These are phyloP conservation scores for Maccullochella peelii DNA, from an alignment of 2,113 vertebrate species.

Conservation along the genomic window DNA sequence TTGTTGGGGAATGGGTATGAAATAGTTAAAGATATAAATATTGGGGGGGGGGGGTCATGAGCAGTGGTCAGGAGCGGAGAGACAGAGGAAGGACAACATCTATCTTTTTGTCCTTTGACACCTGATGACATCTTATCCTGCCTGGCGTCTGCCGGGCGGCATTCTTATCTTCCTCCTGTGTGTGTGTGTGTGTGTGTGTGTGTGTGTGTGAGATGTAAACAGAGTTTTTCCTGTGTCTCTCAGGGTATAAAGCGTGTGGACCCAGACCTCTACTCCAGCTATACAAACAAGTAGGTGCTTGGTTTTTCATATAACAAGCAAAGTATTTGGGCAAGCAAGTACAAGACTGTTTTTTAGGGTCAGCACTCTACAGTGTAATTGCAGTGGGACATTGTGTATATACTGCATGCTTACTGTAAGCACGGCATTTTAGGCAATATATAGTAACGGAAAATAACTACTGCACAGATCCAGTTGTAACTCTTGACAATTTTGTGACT, in stretches of 20 bases:
- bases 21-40: neutral
- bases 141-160: conserved; percentile 18
- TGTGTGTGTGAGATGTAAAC: conserved; percentile 12
- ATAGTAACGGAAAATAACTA: neutral
- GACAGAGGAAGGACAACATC: conserved; percentile 40
- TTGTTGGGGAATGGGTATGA: neutral
- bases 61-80: neutral
- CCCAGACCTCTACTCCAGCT: conserved; percentile 85
- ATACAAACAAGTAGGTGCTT: conserved; percentile 69
- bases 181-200: conserved; percentile 8
- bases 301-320: neutral
- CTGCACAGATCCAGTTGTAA: neutral
- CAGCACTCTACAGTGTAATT: neutral
- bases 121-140: conserved; percentile 46
- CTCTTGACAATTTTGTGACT: neutral
- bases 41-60: neutral
- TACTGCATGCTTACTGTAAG: neutral
- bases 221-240: conserved; percentile 11
- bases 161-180: neutral
- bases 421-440: neutral
- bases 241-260: conserved; percentile 95
- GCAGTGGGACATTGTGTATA: neutral
- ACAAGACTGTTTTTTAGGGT: neutral
- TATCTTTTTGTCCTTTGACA: conserved; percentile 45
- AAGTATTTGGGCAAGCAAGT: neutral